These are phyloP conservation scores for Drosophila lutescens DNA, from an alignment of 2,888 invertebrate genomes.

Conservation along the genomic window DNA sequence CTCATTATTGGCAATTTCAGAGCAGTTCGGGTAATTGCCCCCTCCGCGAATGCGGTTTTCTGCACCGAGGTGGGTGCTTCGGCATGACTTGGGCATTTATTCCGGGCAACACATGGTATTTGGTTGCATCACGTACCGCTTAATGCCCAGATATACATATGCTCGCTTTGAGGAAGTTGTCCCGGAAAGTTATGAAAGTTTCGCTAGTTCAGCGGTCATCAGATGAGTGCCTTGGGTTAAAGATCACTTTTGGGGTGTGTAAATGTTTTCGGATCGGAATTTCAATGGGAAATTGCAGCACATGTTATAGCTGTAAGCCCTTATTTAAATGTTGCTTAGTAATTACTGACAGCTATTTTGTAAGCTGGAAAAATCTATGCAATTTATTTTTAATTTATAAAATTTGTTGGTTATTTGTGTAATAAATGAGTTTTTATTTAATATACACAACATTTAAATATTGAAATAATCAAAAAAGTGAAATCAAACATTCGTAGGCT, in stretches of 20 bases:
- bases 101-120: constrained; percentile 47
- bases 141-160: constrained; percentile 35
- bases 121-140: constrained; percentile 40
- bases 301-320: background rate
- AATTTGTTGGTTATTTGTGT: background rate
- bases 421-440: constrained; percentile 63
- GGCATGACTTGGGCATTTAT: constrained; percentile 65
- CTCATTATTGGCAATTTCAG: constrained; percentile 83
- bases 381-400: background rate
- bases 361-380: too few species aligned
- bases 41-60: constrained; percentile 31
- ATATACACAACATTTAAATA: constrained; percentile 52
- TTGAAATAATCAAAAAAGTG: constrained; percentile 52
- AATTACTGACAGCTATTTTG: background rate
- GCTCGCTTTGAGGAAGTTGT: constrained; percentile 40
- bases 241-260: constrained; percentile 14
- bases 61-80: constrained; percentile 22
- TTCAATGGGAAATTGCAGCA: background rate
- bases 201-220: constrained; percentile 40
- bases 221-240: constrained; percentile 21
- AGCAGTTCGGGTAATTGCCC: constrained; percentile 71
- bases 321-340: background rate
- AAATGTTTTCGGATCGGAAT: constrained; percentile 7
- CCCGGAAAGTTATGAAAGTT: constrained; percentile 27
- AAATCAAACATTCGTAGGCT: constrained; percentile 52